Evolutionary conservation across 1,140 invertebrate species (phyloP), one percentile per base, ranked within the genome.

Genomic region (Manduca sexta): DNA sequence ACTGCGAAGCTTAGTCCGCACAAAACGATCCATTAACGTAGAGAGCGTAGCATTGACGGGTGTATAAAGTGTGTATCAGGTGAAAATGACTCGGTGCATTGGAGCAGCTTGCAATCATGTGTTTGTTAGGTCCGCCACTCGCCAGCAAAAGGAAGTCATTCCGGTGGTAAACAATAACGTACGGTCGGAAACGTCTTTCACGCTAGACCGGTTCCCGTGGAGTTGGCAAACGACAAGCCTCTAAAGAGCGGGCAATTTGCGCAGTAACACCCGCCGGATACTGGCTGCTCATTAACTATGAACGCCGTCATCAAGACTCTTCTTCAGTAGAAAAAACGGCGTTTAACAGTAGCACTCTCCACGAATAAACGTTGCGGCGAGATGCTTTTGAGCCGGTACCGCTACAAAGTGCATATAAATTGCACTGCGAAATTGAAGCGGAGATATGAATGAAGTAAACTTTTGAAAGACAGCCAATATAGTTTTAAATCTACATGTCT

Each of bases 371-470:
- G 66, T 52, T 55, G 53, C 49, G 51, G 58, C 49, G 64, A 71
- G 62, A 63, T 64, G 68, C 74, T 80, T 82, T 79, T 75, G 69
- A 79, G 49, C 59, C 61, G 41, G 61, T 58, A 70, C 64, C 55
- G 62, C 64, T 60, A 74, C 78, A 82, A 82, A 84, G 81, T 81
- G 81, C 81, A 84, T 84, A 82, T 84, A 84, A 84, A 84, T 82
- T 82, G 78, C 73, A 45, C 59, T 52, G 64, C 54, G 61, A 77
- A 82, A 74, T 81, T 81, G 75, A 76, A 84, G 57, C 74, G 69
- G 64, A 70, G 70, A 73, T 75, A 68, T 74, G 71, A 80, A 84
- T 81, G 64, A 65, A 71, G 56, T 71, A 68, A 60, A 74, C 52
- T 67, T 74, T 69, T 74, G 59, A 75, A 80, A 74, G 64, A 70